These are phyloP conservation scores for Syngnathus typhle DNA, from an alignment of 2,113 vertebrate genomes.

Conservation along the genomic window DNA sequence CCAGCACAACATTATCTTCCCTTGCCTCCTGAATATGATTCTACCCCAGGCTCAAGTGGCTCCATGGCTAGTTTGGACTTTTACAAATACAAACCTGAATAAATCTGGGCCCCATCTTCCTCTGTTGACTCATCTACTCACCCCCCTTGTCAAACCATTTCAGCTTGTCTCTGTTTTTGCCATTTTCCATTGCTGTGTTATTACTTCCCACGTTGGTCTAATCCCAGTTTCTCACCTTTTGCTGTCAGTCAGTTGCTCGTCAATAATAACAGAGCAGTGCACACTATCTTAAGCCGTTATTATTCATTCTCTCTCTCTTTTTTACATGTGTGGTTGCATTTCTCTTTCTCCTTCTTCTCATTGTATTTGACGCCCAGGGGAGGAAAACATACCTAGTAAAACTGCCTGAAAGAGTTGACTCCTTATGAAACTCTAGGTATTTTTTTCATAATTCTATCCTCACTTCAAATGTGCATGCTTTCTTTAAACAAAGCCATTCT, in stretches of 20 bases:
- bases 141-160: background rate
- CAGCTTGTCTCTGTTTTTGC: constrained; percentile 10
- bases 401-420: background rate
- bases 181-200: constrained; percentile 14
- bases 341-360: constrained; percentile 22
- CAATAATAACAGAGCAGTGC: constrained; percentile 29
- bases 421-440: background rate
- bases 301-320: constrained; percentile 9
- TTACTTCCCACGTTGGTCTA: constrained; percentile 9
- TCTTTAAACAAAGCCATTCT: background rate
- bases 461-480: background rate
- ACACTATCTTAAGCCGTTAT: constrained; percentile 17
- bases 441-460: background rate
- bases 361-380: constrained; percentile 13
- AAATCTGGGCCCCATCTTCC: background rate
- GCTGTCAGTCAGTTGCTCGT: constrained; percentile 25
- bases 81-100: constrained; percentile 21
- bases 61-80: constrained; percentile 26
- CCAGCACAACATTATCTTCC: constrained; percentile 38
- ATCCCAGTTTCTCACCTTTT: constrained; percentile 16
- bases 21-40: constrained; percentile 42
- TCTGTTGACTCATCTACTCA: constrained; percentile 2
- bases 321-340: constrained; percentile 12
- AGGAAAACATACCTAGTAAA: background rate
- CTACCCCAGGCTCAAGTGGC: constrained; percentile 32